Evolutionary conservation across 2,888 invertebrate species (phyloP), one percentile per base, ranked within the genome.

Genomic region (Drosophila anceps): DNA sequence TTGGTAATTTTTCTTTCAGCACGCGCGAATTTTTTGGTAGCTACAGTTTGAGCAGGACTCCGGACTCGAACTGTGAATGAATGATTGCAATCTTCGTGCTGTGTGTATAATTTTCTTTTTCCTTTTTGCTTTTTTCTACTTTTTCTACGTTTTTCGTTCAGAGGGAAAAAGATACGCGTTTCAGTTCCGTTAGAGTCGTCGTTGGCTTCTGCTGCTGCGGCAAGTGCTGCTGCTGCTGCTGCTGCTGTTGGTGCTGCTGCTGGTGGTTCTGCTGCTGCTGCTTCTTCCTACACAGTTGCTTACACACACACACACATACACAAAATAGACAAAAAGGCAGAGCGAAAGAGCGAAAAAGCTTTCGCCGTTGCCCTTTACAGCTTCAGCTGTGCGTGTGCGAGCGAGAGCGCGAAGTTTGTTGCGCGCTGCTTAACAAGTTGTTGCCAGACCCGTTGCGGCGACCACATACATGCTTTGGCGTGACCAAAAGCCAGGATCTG

Each of bases 41-140:
- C 62, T 62, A 67, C 70, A 53, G 50, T 81, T 70, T 63, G 54
- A 55, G 55, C 55, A 39, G 54, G 39, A 55, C 24, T 50, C 29
- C 68, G 69, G 31, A 54, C 67, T 39, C 54, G 68, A 54, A 63
- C 69, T 70, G 77, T 86, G 88, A 87, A 90, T 91, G 91, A 92
- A 92, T 88, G 90, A 77, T 85, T 86, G 86, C 90, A 89, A 82
- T 90, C 90, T 90, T 78, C 80, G 50, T 13, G n/a, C 82, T 88
- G 84, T 91, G 90, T 91, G 91, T 91, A 91, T 91, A 87, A 85
- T 90, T 88, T 91, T 82, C 77, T 71, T 72, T 64, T 50, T 62
- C 18, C 20, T n/a, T 43, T 24, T 24, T 24, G 4, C 24, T 24
- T 41, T 31, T 31, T 15, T 33, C 15, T 43, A 31, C 31, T 5